phyloP scores from a whole-genome alignment of 2,888 invertebrate species.

The Criorhina ranunculi region DNA sequence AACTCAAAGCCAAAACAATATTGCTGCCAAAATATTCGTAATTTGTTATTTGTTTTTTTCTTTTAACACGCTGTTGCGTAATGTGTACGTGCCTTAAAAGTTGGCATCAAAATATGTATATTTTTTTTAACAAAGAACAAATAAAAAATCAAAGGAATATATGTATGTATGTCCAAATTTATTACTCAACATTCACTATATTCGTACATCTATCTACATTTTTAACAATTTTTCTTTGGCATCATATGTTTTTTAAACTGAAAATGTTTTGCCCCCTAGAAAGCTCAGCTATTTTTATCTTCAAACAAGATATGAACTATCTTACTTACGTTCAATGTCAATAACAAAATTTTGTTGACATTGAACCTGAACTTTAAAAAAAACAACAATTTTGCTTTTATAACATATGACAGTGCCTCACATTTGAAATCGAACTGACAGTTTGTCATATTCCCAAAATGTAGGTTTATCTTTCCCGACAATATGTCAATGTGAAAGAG shows the following conservation, averaged over 20 bases:
- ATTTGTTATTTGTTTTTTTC: not conserved
- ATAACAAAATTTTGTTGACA: constrained; percentile 40
- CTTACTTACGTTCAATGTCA: constrained; percentile 60
- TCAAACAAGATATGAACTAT: constrained; percentile 27
- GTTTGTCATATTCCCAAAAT: constrained; percentile 3
- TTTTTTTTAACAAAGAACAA: constrained; percentile 26
- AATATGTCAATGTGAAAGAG: constrained; percentile 19
- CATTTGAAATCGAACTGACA: constrained; percentile 22
- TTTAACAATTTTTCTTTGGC: constrained; percentile 3
- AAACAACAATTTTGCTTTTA: not conserved
- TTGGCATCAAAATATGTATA: constrained; percentile 46
- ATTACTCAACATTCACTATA: not conserved
- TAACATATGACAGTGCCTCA: not conserved
- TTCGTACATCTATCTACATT: not conserved
- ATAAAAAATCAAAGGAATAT: not conserved
- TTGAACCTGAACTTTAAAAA: constrained; percentile 60
- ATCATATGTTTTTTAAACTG: constrained; percentile 37
- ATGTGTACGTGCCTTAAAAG: constrained; percentile 23
- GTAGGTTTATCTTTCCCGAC: not conserved
- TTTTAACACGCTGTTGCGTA: constrained; percentile 13
- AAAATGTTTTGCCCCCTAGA: constrained; percentile 60
- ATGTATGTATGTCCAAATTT: not conserved
- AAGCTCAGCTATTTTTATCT: constrained; percentile 61
- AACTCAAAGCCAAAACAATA: not conserved
- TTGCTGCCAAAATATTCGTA: constrained; percentile 23